A percentile compares a stretch with the other conserved stretches of the same genome.
phyloP scores from a whole-genome alignment of 2,797 vertebrate genomes.

The Coendou prehensilis region DNA sequence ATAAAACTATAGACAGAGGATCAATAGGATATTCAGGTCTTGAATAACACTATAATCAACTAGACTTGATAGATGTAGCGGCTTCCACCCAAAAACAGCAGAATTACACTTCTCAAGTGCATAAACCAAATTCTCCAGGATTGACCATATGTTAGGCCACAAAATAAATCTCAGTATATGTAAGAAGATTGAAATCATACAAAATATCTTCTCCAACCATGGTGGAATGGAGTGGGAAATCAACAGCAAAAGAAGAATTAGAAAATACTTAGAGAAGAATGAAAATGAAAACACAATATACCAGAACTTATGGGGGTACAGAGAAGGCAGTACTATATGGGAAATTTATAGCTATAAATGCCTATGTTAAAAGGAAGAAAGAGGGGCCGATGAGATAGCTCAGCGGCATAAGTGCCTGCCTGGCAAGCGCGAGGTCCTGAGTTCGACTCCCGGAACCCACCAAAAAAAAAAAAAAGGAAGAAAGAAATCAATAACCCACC shows the following conservation, averaged over 20 bases:
- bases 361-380: background rate
- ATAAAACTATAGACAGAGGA: background rate
- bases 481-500: background rate
- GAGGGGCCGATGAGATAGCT: too few species aligned
- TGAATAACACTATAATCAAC: background rate
- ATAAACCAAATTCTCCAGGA: background rate
- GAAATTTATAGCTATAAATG: background rate
- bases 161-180: constrained; percentile 45
- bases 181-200: constrained; percentile 27
- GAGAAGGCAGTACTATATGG: background rate
- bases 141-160: background rate
- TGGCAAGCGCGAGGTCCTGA: too few species aligned
- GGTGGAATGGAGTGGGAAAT: background rate
- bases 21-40: background rate
- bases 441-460: too few species aligned
- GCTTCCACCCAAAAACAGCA: background rate
- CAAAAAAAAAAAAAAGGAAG: background rate
- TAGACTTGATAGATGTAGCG: background rate
- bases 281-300: background rate
- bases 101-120: background rate
- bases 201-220: constrained; percentile 1
- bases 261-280: background rate
- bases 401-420: too few species aligned
- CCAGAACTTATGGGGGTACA: background rate
- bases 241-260: constrained; percentile 19